Percentiles rank a stretch among this genome's conserved stretches.
phyloP scores from a whole-genome alignment of 2,797 vertebrate genomes.

The Valencia hispanica region DNA sequence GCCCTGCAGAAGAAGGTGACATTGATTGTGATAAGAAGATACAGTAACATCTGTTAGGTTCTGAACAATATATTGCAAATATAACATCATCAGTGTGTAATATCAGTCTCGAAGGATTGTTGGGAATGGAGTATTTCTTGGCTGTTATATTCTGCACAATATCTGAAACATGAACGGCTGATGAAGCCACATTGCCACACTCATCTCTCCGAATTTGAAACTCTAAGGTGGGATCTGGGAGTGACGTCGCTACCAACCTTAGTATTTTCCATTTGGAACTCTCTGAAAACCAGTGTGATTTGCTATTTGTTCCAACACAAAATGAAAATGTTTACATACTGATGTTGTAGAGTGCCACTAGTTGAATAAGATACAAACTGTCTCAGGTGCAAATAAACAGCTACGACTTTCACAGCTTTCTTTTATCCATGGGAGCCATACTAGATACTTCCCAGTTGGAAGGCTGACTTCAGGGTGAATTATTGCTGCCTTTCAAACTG shows the following conservation, averaged over 20 bases:
- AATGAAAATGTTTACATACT: neutral
- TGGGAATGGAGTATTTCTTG: neutral
- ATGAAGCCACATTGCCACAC: neutral
- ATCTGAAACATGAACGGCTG: neutral
- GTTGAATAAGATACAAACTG: neutral
- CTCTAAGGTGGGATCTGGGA: neutral
- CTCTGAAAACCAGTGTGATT: neutral
- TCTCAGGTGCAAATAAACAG: neutral
- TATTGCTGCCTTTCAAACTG: neutral
- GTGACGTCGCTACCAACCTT: neutral
- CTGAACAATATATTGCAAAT: neutral
- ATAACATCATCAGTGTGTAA: neutral
- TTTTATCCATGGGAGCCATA: neutral
- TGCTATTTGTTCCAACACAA: neutral
- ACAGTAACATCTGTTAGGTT: neutral
- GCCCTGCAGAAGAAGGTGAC: conserved; percentile 81
- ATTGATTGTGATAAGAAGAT: conserved; percentile 1
- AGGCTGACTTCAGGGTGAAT: neutral
- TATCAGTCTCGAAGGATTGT: neutral
- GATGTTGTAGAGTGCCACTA: neutral
- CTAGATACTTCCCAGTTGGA: neutral
- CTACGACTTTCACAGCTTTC: neutral
- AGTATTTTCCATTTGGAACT: neutral
- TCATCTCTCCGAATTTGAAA: neutral
- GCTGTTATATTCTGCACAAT: neutral